Conservation (phyloP, 2,113 vertebrate genomes). For the Cinclus mexicanus region DNA sequence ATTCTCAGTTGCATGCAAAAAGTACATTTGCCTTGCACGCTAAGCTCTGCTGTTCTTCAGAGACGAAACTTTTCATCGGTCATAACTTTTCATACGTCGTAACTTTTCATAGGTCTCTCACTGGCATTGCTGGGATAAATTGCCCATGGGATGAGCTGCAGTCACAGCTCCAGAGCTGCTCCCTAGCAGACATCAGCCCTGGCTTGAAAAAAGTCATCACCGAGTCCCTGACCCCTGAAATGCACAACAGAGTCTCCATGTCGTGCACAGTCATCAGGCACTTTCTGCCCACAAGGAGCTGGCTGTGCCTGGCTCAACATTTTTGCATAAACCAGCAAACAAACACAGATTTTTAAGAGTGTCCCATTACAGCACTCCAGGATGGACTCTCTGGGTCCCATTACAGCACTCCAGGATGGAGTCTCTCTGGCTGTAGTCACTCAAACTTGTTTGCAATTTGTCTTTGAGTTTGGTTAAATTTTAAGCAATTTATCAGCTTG, state of each 20-base stretch:
- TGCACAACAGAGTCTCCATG: accelerated
- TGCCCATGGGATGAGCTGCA: neutral
- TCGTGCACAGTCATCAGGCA: accelerated
- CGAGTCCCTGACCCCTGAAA: neutral
- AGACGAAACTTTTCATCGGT: neutral
- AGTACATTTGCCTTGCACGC: accelerated
- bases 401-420: neutral
- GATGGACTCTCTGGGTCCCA: neutral
- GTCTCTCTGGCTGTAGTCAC: neutral
- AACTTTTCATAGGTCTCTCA: neutral
- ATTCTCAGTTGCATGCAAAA: neutral
- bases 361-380: neutral
- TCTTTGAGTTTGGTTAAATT: neutral
- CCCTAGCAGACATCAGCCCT: neutral
- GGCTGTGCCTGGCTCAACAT: neutral
- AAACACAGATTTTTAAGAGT: neutral
- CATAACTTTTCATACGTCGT: neutral
- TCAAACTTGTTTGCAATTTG: neutral
- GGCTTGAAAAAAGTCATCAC: neutral
- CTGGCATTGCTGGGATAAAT: neutral
- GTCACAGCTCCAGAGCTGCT: neutral
- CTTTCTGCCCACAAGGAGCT: neutral
- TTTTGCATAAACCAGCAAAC: neutral
- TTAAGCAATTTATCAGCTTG: neutral
- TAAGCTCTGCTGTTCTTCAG: neutral